Evolutionary conservation across 1,140 invertebrate genomes (phyloP).

Genomic region (Tribolium castaneum): DNA sequence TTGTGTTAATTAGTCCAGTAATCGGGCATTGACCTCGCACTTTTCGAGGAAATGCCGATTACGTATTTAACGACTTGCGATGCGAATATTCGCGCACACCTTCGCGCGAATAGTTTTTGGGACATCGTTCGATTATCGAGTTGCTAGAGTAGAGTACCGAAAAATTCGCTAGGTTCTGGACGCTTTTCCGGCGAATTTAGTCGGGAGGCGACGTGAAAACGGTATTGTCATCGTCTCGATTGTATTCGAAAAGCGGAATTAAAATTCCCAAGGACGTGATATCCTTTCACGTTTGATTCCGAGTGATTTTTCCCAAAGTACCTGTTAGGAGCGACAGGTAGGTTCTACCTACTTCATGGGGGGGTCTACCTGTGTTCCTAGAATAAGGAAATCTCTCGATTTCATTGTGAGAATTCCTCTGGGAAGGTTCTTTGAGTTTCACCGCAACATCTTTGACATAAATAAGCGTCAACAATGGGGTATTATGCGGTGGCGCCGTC

Average conservation of each 20-base stretch:
- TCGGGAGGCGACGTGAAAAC: neutral
- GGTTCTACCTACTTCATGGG: slow-evolving; percentile 10
- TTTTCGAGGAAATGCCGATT: slow-evolving; percentile 43
- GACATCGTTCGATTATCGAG: too few species aligned
- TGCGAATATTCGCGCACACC: neutral
- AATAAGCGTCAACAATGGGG: slow-evolving; percentile 44
- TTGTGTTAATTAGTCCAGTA: slow-evolving; percentile 34
- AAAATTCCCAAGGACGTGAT: slow-evolving; percentile 20
- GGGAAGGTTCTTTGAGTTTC: slow-evolving; percentile 18
- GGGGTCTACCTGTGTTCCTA: slow-evolving; percentile 32
- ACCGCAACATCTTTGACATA: slow-evolving; percentile 50
- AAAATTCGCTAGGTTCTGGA: too few species aligned
- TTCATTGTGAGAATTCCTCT: slow-evolving; percentile 44
- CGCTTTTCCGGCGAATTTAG: neutral
- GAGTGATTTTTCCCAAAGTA: neutral
- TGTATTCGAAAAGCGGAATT: slow-evolving; percentile 5
- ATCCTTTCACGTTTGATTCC: neutral
- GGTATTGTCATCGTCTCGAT: slow-evolving; percentile 5
- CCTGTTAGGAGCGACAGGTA: slow-evolving; percentile 33
- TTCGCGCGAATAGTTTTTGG: neutral
- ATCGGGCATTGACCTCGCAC: slow-evolving; percentile 40
- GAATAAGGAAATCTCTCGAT: slow-evolving; percentile 40
- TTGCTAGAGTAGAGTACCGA: too few species aligned
- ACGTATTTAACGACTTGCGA: neutral
- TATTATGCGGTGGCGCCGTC: slow-evolving; percentile 41